Evolutionary conservation across 2,113 vertebrate species (phyloP), one percentile per base, ranked within the genome.

Genomic region (Indicator indicator): DNA sequence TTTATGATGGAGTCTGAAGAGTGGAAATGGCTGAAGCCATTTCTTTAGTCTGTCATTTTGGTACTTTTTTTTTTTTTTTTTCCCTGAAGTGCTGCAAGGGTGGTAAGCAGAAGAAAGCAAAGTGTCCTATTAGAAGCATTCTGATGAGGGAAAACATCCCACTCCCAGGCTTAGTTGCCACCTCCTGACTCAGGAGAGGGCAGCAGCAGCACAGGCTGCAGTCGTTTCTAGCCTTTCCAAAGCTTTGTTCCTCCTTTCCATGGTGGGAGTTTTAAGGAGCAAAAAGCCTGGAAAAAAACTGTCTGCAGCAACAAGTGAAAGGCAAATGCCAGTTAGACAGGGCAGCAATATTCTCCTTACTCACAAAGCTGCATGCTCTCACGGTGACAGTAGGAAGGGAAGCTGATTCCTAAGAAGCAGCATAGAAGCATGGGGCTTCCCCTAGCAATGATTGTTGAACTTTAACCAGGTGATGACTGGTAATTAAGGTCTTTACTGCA

Each of bases 111-210:
- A 32, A 40, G 33, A 33, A 71, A 68, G 38, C 26, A 13, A 75
- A 50, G 12, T 12, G 56, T 8, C 7, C 3, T 27, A 0, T 58
- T 58, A 44, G 5, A 19, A 56, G 13, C 18, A 2, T 14, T 19
- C 36, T 60, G 26, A 21, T 81, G 76, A 18, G 20, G 50, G 71
- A 67, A 74, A 27, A 21, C 42, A 36, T 76, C 36, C 54, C 1
- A 11, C 30, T 91, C 18, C 33, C 42, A 13, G 58, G 42, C 26
- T 71, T 26, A 64, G 48, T 52, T 74, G 62, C 28, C 42, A 15
- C 11, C 15, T 88, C 50, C 54, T 85, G 71, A 83, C 85, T 88
- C 95, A 95, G 96, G 88, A 96, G 96, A 84, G 96, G 96, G 96
- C 94, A 95, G 93, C 88, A 96, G 67, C 71, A 88, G 83, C 68